Conservation (phyloP, 2,888 invertebrate species). For the Callyntrura guangdongensis region DNA sequence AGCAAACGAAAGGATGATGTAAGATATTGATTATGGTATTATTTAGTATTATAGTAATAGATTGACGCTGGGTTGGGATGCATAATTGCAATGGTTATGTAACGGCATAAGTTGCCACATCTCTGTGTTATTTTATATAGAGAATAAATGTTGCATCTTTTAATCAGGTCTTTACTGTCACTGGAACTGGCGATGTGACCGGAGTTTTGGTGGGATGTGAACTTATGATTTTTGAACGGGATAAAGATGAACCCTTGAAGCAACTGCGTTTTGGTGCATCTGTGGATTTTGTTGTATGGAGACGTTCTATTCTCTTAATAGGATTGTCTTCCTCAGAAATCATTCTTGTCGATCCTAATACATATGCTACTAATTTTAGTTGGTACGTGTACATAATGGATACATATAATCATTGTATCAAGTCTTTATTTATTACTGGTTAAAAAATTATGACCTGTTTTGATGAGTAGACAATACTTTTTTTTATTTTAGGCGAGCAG, state of each 20-base stretch:
- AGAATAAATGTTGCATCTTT: background rate
- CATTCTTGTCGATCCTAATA: slow-evolving; percentile 79
- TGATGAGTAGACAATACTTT: too few species aligned
- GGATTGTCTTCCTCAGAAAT: slow-evolving; percentile 81
- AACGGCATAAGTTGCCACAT: too few species aligned
- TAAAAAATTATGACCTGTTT: too few species aligned
- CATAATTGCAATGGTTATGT: too few species aligned
- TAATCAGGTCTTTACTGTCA: slow-evolving; percentile 55
- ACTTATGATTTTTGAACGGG: slow-evolving; percentile 76
- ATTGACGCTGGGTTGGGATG: too few species aligned
- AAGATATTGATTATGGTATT: slow-evolving; percentile 1
- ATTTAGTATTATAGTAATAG: too few species aligned
- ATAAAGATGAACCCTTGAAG: slow-evolving; percentile 56
- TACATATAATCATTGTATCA: too few species aligned
- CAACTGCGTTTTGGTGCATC: slow-evolving; percentile 66
- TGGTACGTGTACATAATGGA: too few species aligned
- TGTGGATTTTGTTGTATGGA: slow-evolving; percentile 83
- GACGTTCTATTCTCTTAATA: slow-evolving; percentile 80
- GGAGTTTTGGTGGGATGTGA: slow-evolving; percentile 75
- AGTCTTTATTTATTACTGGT: too few species aligned
- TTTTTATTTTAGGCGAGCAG: background rate
- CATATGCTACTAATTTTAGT: slow-evolving; percentile 67
- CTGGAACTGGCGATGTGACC: slow-evolving; percentile 64
- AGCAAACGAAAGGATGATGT: slow-evolving; percentile 49
- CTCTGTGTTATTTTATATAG: background rate